Base-by-base conservation (phyloP, 92 coral and sea anemone species). In the Chrysogorgia sp. region DNA sequence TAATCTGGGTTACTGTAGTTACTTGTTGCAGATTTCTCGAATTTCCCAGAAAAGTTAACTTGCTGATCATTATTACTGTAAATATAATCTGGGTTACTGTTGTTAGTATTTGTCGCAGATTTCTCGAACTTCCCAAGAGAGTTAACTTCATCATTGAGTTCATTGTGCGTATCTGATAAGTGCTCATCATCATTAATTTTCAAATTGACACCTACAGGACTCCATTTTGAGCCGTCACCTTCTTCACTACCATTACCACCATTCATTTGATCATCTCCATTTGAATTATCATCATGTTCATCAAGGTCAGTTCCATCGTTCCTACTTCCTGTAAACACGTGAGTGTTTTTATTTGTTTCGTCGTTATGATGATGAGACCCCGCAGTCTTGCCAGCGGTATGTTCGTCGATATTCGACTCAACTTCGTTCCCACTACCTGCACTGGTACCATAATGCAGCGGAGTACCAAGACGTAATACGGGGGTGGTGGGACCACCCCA, bases 241-340 rank as follows among this genome's bases (percentile, higher is more conserved):
- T 34, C 49, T 6, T 34, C 49, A 64, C 5, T 47, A 47, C 15
- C 14, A 47, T 15, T n/a, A 47, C 2, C 53, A 47, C 2, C n/a
- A 33, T 64, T 35, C 23, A 1, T 1, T 1, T 2, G 1, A 64
- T 17, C 34, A 64, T 29, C n/a, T 12, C 45, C 24, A 64, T 64
- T 0, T 17, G n/a, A 47, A 34, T 64, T 45, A 33, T 64, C 71
- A 64, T 29, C 71, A 29, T 28, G 43, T 37, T 37, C 43, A 37
- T 37, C 43, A 37, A 12, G 6, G 12, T 5, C 43, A 37, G 43
- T 37, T 37, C 12, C 43, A 37, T 4, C 5, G 12, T 37, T 37
- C 43, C 43, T 12, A 5, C 5, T 4, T 37, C 5, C 12, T 5
- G 43, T 37, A 4, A 4, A 12, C 43, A 4, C 43, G 12, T 4